Conservation (phyloP, 23 tunicate species). For the Pegea sp. region DNA sequence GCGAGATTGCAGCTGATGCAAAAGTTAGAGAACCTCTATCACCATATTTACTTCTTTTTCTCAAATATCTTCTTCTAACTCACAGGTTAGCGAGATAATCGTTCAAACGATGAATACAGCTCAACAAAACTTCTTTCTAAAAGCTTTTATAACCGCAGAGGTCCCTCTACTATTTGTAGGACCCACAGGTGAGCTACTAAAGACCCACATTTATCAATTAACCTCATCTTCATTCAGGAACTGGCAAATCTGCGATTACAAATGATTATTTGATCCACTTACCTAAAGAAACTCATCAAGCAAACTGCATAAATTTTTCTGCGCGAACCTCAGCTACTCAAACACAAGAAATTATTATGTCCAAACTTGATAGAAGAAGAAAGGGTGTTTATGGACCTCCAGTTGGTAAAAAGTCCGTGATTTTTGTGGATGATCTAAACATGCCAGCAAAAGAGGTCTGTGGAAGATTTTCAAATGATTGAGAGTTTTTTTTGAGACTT, state of each 20-base stretch:
- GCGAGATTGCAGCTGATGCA: constrained; percentile 24
- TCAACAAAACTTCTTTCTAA: constrained; percentile 75
- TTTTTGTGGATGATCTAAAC: constrained; percentile 90
- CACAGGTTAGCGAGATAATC: constrained; percentile 79
- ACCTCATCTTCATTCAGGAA: too few species aligned
- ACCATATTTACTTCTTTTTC: neutral
- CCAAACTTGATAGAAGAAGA: constrained; percentile 82
- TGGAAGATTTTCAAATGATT: neutral
- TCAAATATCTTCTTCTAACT: neutral
- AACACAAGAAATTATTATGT: constrained; percentile 93
- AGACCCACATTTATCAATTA: too few species aligned
- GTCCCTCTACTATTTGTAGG: constrained; percentile 76
- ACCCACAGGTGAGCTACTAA: constrained; percentile 86
- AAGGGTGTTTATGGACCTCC: constrained; percentile 95
- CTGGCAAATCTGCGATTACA: constrained; percentile 93
- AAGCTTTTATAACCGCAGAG: constrained; percentile 18
- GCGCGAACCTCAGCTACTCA: constrained; percentile 92
- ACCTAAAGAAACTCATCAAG: constrained; percentile 47
- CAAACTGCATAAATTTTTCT: constrained; percentile 74
- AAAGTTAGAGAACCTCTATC: constrained; percentile 14
- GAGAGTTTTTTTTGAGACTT: neutral
- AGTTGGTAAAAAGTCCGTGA: constrained; percentile 66
- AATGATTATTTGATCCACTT: constrained; percentile 59
- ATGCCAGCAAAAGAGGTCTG: constrained; percentile 93
- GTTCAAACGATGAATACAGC: constrained; percentile 86